Evolutionary conservation across 1,140 invertebrate genomes (phyloP), one percentile per base, ranked within the genome.

Genomic region (Cherax quadricarinatus): DNA sequence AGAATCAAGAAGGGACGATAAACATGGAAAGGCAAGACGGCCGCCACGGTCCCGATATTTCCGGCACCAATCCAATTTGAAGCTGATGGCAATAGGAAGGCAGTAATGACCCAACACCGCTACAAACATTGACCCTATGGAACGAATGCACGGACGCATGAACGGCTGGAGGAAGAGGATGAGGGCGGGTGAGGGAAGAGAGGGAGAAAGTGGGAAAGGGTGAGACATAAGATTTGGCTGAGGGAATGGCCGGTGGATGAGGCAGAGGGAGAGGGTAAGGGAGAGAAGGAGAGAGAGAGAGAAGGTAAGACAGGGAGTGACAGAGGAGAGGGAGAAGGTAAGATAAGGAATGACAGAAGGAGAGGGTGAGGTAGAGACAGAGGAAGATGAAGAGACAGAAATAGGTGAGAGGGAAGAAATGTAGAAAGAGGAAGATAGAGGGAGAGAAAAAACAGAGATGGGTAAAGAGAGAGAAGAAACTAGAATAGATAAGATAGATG

Each of bases 61-160:
- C n/a, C 81, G 14, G 51, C 48, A 30, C 51, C 81, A 83, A 83
- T 83, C 81, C 81, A 83, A 83, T 83, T 83, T 83, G 18, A 24
- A 60, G 51, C 24, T 5, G 81, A 60, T 57, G 51, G 81, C 51
- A 83, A 57, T 57, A 83, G n/a, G 81, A 48, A 57, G 81, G 53
- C n/a, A 49, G 57, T 57, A 83, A 83, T 83, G 81, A 48, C 30
- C n/a, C 51, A 24, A 24, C 21, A 83, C 51, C 21, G 21, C 81
- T 83, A 83, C 81, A 83, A 57, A 83, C 57, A 83, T 83, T 83
- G 81, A 83, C 81, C 81, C 51, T 83, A 83, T 57, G 51, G 81
- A 83, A 9, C n/a, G 80, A 81, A 51, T 49, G 80, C 80, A 81
- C 41, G 80, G 41, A 49, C 80, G 53, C 41, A 57, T 57, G 53